Evolutionary conservation across 2,113 vertebrate species (phyloP), one percentile per base, ranked within the genome.

Genomic region (Tapirus terrestris): DNA sequence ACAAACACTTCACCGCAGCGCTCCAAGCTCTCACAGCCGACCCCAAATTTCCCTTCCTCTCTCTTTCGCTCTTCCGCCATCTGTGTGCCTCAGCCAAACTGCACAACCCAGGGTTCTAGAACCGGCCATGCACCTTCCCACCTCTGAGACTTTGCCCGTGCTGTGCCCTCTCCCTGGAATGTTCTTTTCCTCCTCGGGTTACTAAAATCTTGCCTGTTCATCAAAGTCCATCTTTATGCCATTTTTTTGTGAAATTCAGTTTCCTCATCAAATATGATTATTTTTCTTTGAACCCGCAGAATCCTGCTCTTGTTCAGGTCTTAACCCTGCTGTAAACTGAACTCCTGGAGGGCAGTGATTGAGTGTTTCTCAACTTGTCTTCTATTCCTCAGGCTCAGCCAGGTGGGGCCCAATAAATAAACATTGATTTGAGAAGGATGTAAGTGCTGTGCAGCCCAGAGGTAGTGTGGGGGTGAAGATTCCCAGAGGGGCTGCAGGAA

Each of bases 361-460:
- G 48, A 72, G 17, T 20, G 36, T 16, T 87, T 72, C 29, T 65
- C 94, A 63, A 31, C 29, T 12, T 70, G 36, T 12, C 45, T 36
- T 79, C 43, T 36, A 27, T 75, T 63, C 16, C 73, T 68, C 25
- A 25, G 73, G 36, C 88, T 68, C 73, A 61, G 43, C 83, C 70
- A 39, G 87, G 91, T 93, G 88, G 89, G 65, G 31, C 72, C 81
- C 87, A 7, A 5, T 65, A 61, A 88, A 11, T 17, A 36, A 27
- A 56, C 80, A 56, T 80, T 17, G 43, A 75, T 94, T 79, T 84
- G 51, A 88, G 73, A 60, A 68, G 33, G 72, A 31, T 27, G 21
- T 36, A 31, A 61, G 60, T 67, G 25, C 27, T 43, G 33, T 5
- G 9, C 2, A 18, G n/a, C 48, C 12, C 27, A 2, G 43, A 70